phyloP scores from a whole-genome alignment of 2,113 vertebrate genomes.

The Ivindomyrus marchei region DNA sequence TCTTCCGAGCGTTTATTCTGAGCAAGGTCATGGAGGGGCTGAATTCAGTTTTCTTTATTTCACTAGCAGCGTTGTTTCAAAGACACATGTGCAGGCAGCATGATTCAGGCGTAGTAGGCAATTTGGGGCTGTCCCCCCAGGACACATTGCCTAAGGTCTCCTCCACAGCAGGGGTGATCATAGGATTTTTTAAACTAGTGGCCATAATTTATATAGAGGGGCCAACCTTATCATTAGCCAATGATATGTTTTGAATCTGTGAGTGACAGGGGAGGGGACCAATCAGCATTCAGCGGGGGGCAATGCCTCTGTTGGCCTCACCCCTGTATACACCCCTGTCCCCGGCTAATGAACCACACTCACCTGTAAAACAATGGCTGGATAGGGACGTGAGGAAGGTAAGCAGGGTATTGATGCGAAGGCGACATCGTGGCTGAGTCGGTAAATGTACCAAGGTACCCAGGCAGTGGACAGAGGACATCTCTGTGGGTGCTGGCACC shows the following conservation, averaged over 20 bases:
- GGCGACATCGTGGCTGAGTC: background rate
- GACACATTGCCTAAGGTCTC: background rate
- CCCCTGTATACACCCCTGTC: background rate
- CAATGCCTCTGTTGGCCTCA: background rate
- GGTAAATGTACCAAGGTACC: background rate
- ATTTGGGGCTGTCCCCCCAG: background rate
- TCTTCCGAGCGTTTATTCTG: background rate
- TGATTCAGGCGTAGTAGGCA: background rate
- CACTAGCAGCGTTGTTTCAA: background rate
- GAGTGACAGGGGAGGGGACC: background rate
- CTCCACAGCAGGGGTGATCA: background rate
- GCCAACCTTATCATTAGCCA: background rate
- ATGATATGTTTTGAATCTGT: background rate
- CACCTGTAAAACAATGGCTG: slow-evolving; percentile 14
- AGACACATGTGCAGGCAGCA: background rate
- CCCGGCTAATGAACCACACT: background rate
- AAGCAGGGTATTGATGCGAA: background rate
- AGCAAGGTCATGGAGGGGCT: background rate
- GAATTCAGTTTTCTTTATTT: background rate
- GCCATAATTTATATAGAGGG: background rate
- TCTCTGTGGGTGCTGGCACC: background rate
- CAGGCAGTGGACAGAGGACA: background rate
- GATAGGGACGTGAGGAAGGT: background rate
- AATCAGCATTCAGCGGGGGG: background rate
- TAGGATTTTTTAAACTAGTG: background rate